phyloP scores from a whole-genome alignment of 2,888 invertebrate species.

The Lepas anatifera region DNA sequence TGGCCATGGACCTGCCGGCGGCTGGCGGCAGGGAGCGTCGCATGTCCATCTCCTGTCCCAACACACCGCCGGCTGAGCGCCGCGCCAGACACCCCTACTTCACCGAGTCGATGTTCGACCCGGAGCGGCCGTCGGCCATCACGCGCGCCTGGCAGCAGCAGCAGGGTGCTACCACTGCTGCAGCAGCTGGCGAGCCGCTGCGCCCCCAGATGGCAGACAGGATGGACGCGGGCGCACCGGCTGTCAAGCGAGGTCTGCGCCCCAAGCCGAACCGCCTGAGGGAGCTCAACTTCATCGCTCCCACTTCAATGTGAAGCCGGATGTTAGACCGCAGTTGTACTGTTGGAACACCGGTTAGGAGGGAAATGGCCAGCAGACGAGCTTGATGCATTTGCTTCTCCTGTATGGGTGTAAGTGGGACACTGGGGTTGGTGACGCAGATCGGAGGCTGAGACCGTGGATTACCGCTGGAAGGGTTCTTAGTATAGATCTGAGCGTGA shows the following conservation, averaged over 20 bases:
- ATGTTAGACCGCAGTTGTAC: too few species aligned
- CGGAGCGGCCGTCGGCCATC: background rate
- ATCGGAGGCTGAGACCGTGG: too few species aligned
- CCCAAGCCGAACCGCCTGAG: background rate
- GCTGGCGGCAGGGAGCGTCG: background rate
- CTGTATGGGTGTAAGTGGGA: too few species aligned
- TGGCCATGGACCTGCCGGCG: background rate
- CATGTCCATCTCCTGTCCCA: background rate
- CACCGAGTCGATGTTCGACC: background rate
- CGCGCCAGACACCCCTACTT: background rate
- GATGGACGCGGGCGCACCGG: too few species aligned
- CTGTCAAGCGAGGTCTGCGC: too few species aligned
- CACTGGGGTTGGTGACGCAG: too few species aligned
- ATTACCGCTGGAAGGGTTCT: too few species aligned
- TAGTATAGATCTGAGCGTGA: too few species aligned
- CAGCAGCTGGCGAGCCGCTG: background rate
- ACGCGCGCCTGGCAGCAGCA: background rate
- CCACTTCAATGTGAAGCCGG: background rate
- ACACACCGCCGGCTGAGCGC: background rate
- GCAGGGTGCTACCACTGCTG: background rate
- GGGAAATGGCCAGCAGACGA: too few species aligned
- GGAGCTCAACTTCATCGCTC: conserved; percentile 2
- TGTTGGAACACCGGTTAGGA: too few species aligned
- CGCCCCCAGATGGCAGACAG: too few species aligned
- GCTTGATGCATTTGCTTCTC: too few species aligned